phyloP scores from a whole-genome alignment of 2,888 invertebrate genomes.

The Cenopis cana region DNA sequence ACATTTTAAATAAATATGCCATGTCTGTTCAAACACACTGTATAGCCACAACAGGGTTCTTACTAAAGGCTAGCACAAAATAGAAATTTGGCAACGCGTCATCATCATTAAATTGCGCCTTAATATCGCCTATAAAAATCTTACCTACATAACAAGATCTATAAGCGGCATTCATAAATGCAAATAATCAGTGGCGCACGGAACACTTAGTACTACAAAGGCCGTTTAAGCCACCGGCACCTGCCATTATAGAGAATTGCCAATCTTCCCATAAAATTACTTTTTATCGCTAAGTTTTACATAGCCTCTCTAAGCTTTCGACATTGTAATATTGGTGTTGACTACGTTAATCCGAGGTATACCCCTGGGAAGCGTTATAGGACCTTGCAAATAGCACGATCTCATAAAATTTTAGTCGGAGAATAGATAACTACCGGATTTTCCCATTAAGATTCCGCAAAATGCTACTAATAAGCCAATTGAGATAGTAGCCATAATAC shows the following conservation, averaged over 20 bases:
- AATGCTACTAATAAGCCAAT: conserved; percentile 6
- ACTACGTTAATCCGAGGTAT: conserved; percentile 1
- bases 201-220: no score
- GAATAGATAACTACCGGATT: neutral
- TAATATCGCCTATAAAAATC: neutral
- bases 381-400: conserved; percentile 4
- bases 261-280: no score
- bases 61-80: conserved; percentile 15
- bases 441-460: conserved; percentile 10
- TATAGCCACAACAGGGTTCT: no score
- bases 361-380: neutral
- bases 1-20: no score
- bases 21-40: no score
- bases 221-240: neutral
- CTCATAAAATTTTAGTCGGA: neutral
- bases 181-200: conserved; percentile 1
- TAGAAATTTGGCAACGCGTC: conserved; percentile 6
- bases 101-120: conserved; percentile 2
- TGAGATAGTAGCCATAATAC: neutral
- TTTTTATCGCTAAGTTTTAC: no score
- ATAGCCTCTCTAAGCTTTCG: neutral
- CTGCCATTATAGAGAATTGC: neutral
- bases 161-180: conserved; percentile 16
- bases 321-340: neutral
- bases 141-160: neutral